Conservation (phyloP, 30 jellyfish, hydroid and myxozoan species). For the Catostylus mosaicus region DNA sequence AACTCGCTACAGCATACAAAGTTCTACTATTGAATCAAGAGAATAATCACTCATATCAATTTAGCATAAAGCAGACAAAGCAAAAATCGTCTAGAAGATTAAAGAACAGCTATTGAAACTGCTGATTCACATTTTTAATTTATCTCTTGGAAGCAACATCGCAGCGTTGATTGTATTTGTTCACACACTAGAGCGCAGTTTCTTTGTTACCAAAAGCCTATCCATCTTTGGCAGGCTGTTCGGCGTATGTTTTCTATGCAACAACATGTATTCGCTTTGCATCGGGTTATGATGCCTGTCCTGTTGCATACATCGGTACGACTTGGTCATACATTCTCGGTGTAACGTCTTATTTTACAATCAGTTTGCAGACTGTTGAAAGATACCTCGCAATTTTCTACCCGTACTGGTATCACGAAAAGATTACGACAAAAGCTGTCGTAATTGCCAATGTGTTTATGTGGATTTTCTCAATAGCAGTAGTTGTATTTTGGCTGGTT, state of each 20-base stretch:
- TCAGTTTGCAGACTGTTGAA: slow-evolving; percentile 46
- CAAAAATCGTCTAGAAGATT: no score
- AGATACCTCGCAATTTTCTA: slow-evolving; percentile 54
- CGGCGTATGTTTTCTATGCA: slow-evolving; percentile 43
- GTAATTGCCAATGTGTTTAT: slow-evolving; percentile 16
- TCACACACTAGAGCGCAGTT: no score
- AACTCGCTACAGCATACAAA: no score
- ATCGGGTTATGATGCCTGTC: slow-evolving; percentile 48
- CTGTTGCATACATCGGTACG: slow-evolving; percentile 55
- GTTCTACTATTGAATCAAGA: no score
- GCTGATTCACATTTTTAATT: no score
- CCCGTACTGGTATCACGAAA: slow-evolving; percentile 68
- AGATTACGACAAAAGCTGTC: slow-evolving; percentile 10
- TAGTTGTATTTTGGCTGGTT: slow-evolving; percentile 22
- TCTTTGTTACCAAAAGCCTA: no score
- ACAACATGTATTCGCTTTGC: slow-evolving; percentile 22
- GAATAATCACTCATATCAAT: no score
- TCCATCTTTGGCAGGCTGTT: slow-evolving; percentile 48
- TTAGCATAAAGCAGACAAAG: no score
- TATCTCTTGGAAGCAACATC: no score
- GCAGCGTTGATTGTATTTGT: no score
- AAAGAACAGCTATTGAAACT: no score
- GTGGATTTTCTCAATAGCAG: slow-evolving; percentile 26
- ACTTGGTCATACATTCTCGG: slow-evolving; percentile 49
- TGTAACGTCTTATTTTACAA: slow-evolving; percentile 32